phyloP scores from a whole-genome alignment of 2,888 invertebrate species.

The Nomada goodeniana region DNA sequence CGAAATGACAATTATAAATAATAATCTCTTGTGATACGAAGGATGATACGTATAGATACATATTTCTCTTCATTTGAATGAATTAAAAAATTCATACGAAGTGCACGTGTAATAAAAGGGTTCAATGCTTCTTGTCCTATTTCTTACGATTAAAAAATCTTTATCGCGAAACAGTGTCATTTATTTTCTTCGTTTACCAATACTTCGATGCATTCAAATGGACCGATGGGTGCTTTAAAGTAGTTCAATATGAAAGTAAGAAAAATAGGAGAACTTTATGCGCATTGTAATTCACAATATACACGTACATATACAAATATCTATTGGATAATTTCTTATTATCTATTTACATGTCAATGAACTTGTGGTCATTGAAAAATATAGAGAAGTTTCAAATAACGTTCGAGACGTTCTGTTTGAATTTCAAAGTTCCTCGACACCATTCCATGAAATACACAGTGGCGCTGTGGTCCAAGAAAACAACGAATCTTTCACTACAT shows the following conservation, averaged over 20 bases:
- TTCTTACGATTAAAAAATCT: background rate
- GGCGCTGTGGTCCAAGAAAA: constrained; percentile 5
- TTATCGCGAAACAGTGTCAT: too few species aligned
- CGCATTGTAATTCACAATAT: too few species aligned
- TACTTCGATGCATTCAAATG: background rate
- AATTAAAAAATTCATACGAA: constrained; percentile 12
- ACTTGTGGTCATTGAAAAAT: background rate
- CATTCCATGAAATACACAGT: background rate
- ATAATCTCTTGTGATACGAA: background rate
- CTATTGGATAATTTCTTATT: background rate
- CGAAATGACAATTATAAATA: background rate
- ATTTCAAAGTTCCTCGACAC: background rate
- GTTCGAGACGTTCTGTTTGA: background rate
- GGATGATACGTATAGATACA: too few species aligned
- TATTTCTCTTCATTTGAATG: background rate
- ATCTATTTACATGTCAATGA: background rate
- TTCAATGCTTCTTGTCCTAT: background rate
- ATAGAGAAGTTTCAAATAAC: background rate
- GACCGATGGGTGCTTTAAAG: too few species aligned
- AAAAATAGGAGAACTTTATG: background rate
- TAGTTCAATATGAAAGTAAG: background rate
- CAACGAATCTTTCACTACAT: background rate
- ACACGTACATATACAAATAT: background rate
- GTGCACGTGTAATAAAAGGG: background rate
- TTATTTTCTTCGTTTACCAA: background rate